phyloP scores from a whole-genome alignment of 2,888 invertebrate genomes.

The Apomyelois bistriatella region DNA sequence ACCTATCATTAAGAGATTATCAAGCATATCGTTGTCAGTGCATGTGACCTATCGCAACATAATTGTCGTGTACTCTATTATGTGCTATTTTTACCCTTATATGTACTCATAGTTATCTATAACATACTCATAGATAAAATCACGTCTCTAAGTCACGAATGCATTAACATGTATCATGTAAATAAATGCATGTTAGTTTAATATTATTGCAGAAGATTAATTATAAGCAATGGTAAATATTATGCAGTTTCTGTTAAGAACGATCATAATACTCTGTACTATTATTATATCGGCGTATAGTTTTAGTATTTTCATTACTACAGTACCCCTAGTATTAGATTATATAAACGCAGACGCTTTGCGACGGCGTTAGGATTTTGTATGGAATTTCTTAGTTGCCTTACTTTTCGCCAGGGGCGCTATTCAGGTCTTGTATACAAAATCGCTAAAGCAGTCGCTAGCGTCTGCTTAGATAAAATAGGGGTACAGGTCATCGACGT shows the following conservation, averaged over 20 bases:
- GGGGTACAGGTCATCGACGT: too few species aligned
- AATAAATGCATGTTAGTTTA: conserved; percentile 8
- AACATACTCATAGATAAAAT: background rate
- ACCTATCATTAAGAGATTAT: background rate
- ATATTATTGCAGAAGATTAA: background rate
- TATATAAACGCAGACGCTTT: too few species aligned
- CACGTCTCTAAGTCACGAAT: conserved; percentile 1
- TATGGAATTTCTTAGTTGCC: too few species aligned
- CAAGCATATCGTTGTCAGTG: background rate
- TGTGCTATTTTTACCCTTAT: background rate
- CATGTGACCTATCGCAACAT: conserved; percentile 1
- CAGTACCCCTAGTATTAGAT: too few species aligned
- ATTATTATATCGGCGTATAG: background rate
- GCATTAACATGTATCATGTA: background rate
- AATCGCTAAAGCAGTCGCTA: too few species aligned
- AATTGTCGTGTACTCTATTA: background rate
- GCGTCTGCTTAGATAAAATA: too few species aligned
- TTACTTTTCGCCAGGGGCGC: too few species aligned
- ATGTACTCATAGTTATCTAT: background rate
- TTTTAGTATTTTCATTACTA: too few species aligned
- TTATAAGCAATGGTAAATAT: background rate
- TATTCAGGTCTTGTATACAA: too few species aligned
- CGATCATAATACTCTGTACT: background rate
- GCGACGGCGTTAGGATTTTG: too few species aligned
- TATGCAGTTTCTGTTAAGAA: background rate